A percentile compares a stretch with the other conserved stretches of the same genome.
These are phyloP conservation scores for Diacarnus erythraeanus DNA, from an alignment of 37 sponge, comb jelly and placozoan genomes.

Conservation along the genomic window DNA sequence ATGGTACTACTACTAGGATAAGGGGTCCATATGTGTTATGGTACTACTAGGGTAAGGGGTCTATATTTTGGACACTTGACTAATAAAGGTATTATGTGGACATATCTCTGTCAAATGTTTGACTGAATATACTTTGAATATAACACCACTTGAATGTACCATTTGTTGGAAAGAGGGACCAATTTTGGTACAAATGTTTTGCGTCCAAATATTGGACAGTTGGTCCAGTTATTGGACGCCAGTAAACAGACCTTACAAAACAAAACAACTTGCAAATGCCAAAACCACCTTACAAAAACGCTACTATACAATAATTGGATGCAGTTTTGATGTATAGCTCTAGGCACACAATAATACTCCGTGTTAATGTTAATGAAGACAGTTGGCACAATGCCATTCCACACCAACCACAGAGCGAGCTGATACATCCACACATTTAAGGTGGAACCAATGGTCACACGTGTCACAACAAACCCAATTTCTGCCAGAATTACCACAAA, in stretches of 20 bases:
- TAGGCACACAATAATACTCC: neutral
- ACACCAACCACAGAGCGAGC: neutral
- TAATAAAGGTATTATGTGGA: neutral
- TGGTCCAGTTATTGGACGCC: neutral
- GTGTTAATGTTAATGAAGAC: neutral
- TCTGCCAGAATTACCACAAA: neutral
- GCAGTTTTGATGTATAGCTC: neutral
- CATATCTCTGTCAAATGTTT: neutral
- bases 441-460: neutral
- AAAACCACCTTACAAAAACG: neutral
- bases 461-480: neutral
- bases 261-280: neutral
- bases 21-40: no score
- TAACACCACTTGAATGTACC: neutral
- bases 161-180: neutral
- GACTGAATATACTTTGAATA: neutral
- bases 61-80: neutral
- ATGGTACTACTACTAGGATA: no score
- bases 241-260: neutral
- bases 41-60: no score
- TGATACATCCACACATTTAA: neutral
- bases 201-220: neutral
- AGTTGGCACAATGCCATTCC: neutral
- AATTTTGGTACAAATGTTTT: neutral
- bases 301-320: neutral